A percentile compares a stretch with the other conserved stretches of the same genome.
Conservation (phyloP, 2,888 invertebrate genomes). For the Tanytarsus gracilentus region DNA sequence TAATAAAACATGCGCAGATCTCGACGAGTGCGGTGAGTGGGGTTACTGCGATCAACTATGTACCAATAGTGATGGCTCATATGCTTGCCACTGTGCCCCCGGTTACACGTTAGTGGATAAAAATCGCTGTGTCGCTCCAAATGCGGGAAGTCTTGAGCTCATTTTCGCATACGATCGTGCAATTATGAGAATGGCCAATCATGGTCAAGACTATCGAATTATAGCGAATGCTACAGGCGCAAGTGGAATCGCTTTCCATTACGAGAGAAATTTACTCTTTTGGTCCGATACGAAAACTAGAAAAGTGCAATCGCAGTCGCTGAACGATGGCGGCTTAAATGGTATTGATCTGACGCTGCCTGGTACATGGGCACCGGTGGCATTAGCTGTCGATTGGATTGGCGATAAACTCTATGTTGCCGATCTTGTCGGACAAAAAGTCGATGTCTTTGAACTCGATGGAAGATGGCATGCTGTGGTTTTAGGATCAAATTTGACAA, state of each 20-base stretch:
- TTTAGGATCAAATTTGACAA: conserved; percentile 81
- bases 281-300: conserved; percentile 86
- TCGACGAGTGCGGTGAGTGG: conserved; percentile 87
- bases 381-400: conserved; percentile 93
- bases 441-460: conserved; percentile 86
- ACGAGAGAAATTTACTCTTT: conserved; percentile 63
- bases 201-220: conserved; percentile 53
- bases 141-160: conserved; percentile 51
- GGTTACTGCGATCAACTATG: conserved; percentile 94
- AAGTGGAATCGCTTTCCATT: conserved; percentile 79
- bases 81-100: conserved; percentile 70
- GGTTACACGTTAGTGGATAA: conserved; percentile 60
- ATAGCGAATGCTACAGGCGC: conserved; percentile 77
- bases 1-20: conserved; percentile 80
- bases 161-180: conserved; percentile 63
- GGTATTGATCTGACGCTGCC: conserved; percentile 63
- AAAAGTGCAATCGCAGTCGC: conserved; percentile 53
- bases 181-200: conserved; percentile 59
- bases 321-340: conserved; percentile 41
- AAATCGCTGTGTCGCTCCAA: conserved; percentile 55
- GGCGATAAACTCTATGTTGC: conserved; percentile 93
- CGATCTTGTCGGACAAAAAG: conserved; percentile 84
- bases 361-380: conserved; percentile 82
- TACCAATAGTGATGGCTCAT: conserved; percentile 76
- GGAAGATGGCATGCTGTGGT: conserved; percentile 84